phyloP scores from a whole-genome alignment of 2,797 vertebrate genomes.

The Halcyon chelicuti region DNA sequence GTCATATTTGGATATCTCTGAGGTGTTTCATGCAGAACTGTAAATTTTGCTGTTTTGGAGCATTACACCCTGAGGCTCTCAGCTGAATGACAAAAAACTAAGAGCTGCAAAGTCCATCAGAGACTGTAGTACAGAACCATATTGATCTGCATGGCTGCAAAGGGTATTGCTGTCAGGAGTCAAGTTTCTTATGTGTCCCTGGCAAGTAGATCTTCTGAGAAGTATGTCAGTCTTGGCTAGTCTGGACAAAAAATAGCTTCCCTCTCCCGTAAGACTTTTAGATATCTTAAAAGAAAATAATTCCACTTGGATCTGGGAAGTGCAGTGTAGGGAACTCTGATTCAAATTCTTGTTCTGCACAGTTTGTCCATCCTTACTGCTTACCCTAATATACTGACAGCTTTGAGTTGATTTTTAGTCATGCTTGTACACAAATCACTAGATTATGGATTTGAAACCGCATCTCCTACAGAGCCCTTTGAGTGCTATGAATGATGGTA shows the following conservation, averaged over 20 bases:
- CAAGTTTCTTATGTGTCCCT: background rate
- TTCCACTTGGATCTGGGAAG: background rate
- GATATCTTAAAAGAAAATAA: background rate
- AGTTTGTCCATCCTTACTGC: background rate
- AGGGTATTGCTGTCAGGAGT: background rate
- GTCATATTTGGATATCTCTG: background rate
- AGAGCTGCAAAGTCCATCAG: background rate
- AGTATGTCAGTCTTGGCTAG: background rate
- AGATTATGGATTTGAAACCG: background rate
- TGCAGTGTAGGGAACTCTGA: background rate
- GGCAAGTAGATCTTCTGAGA: background rate
- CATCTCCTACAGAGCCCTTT: background rate
- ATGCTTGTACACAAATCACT: background rate
- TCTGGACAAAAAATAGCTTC: background rate
- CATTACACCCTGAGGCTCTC: background rate
- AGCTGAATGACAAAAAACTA: background rate
- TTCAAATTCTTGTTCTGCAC: background rate
- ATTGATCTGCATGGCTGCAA: background rate
- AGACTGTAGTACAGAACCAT: background rate
- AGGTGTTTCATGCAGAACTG: background rate
- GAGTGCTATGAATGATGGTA: background rate
- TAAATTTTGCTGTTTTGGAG: background rate
- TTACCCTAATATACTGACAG: background rate
- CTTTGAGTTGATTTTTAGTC: background rate
- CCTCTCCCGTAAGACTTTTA: background rate